Conservation (phyloP, 2,888 invertebrate species). For the Alloscopus bannaensis region DNA sequence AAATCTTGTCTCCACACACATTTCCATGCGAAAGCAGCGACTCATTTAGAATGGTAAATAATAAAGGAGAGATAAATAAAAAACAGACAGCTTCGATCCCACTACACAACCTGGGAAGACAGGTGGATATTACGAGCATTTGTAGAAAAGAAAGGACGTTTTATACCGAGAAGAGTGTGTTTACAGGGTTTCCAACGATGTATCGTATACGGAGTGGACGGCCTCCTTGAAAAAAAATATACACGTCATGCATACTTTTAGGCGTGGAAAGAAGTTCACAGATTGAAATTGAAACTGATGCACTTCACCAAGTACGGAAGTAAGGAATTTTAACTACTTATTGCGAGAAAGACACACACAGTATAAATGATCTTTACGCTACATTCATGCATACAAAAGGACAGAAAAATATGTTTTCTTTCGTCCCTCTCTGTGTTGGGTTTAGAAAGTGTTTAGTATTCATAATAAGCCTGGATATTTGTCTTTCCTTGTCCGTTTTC, state of each 20-base stretch:
- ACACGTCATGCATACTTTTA: constrained; percentile 54
- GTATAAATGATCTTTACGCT: neutral
- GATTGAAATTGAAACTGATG: constrained; percentile 66
- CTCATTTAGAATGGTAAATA: no score
- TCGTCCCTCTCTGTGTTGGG: neutral
- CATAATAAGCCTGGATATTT: no score
- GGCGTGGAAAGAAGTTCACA: constrained; percentile 53
- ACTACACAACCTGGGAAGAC: constrained; percentile 14
- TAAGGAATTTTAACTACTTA: constrained; percentile 64
- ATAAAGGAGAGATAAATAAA: no score
- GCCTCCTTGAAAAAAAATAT: constrained; percentile 55
- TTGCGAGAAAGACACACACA: constrained; percentile 2
- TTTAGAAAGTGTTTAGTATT: no score
- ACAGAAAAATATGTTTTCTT: neutral
- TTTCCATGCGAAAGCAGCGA: no score
- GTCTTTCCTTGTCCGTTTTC: no score
- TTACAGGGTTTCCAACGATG: neutral
- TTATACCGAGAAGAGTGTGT: neutral
- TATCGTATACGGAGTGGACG: neutral
- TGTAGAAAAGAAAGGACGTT: no score
- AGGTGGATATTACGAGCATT: constrained; percentile 7
- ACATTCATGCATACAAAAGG: neutral
- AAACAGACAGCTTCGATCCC: constrained; percentile 4
- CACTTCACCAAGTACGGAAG: constrained; percentile 66
- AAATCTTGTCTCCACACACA: no score